Percentiles rank a stretch among this genome's conserved stretches.
Conservation (phyloP, 2,113 vertebrate genomes). For the Ammodramus savannarum region DNA sequence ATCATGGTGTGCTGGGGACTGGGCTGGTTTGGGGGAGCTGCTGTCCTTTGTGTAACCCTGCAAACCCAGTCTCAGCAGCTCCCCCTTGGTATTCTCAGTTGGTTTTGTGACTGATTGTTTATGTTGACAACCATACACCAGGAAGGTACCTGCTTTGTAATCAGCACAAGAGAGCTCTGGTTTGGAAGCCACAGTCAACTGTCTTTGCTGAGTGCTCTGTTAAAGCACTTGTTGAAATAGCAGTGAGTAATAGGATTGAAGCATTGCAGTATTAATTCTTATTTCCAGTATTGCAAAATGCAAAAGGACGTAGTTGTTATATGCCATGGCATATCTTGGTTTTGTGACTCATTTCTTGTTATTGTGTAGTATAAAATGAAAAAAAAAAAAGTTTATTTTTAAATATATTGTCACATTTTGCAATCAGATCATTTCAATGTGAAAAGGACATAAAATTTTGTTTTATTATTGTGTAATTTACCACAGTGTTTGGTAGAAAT, state of each 20-base stretch:
- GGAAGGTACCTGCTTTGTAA: background rate
- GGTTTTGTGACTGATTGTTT: background rate
- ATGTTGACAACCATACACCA: background rate
- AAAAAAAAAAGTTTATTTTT: background rate
- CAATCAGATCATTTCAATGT: background rate
- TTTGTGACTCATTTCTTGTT: background rate
- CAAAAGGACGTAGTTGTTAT: background rate
- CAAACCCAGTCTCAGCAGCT: background rate
- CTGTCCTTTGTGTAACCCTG: background rate
- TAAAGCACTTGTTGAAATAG: background rate
- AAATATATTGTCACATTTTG: background rate
- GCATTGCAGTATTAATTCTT: background rate
- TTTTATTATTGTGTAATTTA: background rate
- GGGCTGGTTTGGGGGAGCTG: accelerated
- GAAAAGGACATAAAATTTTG: background rate
- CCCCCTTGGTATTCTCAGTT: background rate
- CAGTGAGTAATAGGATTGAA: background rate
- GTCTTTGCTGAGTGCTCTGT: background rate
- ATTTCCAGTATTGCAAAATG: background rate
- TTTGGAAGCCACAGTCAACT: background rate
- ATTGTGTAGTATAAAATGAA: background rate
- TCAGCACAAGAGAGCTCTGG: background rate
- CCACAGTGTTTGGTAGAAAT: background rate
- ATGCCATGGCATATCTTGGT: background rate
- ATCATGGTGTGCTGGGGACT: background rate